Conservation (phyloP, 2,888 invertebrate genomes). For the Cephus nigrinus region DNA sequence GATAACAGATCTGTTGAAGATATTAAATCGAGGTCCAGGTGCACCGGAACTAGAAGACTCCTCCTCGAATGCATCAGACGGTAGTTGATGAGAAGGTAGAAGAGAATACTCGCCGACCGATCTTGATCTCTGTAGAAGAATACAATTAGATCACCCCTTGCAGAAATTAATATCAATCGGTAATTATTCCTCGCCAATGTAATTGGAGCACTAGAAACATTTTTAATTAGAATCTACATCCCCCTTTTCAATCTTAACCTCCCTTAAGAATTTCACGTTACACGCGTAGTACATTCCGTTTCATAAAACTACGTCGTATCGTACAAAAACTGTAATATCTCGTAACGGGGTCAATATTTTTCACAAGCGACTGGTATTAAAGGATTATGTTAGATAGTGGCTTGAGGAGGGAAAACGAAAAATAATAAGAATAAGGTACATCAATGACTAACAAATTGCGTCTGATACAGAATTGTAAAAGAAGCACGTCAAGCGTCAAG, state of each 20-base stretch:
- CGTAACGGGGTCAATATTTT: background rate
- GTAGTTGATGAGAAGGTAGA: constrained; percentile 62
- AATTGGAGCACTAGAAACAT: background rate
- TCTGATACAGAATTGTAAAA: background rate
- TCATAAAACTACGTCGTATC: background rate
- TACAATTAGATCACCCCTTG: background rate
- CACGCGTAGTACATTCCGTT: background rate
- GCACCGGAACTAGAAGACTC: constrained; percentile 67
- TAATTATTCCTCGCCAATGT: background rate
- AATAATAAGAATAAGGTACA: background rate
- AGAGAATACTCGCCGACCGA: background rate
- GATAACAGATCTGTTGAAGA: constrained; percentile 73
- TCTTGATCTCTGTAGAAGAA: background rate
- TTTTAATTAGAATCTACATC: background rate
- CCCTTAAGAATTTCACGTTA: background rate
- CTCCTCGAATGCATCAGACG: constrained; percentile 66
- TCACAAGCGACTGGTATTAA: background rate
- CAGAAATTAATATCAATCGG: background rate
- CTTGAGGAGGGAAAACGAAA: background rate
- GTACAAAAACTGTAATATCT: background rate
- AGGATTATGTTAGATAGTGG: background rate
- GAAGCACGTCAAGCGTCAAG: background rate
- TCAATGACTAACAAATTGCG: background rate
- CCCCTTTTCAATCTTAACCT: background rate
- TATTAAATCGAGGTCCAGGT: constrained; percentile 66